Evolutionary conservation across 2,113 vertebrate genomes (phyloP), one percentile per base, ranked within the genome.

Genomic region (Tragelaphus scriptus): DNA sequence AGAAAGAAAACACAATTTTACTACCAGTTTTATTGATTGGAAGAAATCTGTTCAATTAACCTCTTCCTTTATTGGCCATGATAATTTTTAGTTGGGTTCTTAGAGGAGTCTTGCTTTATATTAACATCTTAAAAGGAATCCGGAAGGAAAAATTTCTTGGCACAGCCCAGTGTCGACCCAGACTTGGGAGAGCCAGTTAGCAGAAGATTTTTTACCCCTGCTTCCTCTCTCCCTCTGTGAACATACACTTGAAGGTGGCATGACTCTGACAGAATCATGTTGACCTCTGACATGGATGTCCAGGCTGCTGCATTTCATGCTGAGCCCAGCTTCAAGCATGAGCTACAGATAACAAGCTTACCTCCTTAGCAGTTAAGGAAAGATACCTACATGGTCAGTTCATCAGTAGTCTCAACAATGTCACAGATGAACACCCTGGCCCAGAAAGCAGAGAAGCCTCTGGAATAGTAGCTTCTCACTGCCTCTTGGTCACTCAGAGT

Each of bases 31-130:
- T 93, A 84, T n/a, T 85, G 81, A 63, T 58, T 75, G 71, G 23
- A 94, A 85, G 32, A 94, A 3, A 94, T 44, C 21, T 84, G 19
- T 85, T 61, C 19, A 77, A 88, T 97, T 92, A 90, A 88, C 7
- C 5, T 88, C 63, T 86, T 47, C 58, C 71, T 90, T 87, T 88
- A 90, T 56, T 82, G 17, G 21, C 16, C 59, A 80, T n/a, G 47
- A 26, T 26, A 68, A 82, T 71, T 91, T 95, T 55, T 19, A 59
- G 15, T 13, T 87, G 23, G 36, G 14, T 59, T 59, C 30, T 96
- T 94, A 49, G n/a, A 93, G 59, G n/a, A 30, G 9, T 82, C 56
- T 90, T 90, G 7, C 23, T 90, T 86, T 79, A 3, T 55, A 51
- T 14, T 51, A 11, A 77, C 85, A 63, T 95, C 61, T 59, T 28